phyloP scores from a whole-genome alignment of 2,113 vertebrate genomes.

The Triplophysa rosa region DNA sequence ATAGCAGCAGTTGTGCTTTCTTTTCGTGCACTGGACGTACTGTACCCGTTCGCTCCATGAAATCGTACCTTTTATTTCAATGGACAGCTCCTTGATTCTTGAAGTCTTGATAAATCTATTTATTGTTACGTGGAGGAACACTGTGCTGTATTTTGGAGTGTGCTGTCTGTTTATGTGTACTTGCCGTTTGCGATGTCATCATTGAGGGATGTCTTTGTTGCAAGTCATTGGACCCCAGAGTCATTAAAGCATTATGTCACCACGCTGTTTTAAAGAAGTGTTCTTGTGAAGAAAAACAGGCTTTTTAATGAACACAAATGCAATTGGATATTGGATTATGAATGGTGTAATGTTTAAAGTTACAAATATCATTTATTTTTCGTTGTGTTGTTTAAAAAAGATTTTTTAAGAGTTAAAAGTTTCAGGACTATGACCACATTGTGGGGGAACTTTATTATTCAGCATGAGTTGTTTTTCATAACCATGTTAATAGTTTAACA shows the following conservation, averaged over 20 bases:
- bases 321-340: neutral
- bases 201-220: neutral
- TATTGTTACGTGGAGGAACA: slow-evolving; percentile 38
- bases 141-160: slow-evolving; percentile 23
- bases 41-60: slow-evolving; percentile 17
- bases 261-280: neutral
- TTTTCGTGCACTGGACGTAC: slow-evolving; percentile 4
- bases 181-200: slow-evolving; percentile 15
- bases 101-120: slow-evolving; percentile 32
- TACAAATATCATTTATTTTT: too few relatives aligned
- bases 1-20: slow-evolving; percentile 21
- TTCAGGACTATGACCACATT: too few relatives aligned
- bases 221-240: neutral
- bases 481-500: neutral
- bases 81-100: slow-evolving; percentile 4
- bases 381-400: neutral
- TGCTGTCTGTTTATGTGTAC: slow-evolving; percentile 34
- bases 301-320: neutral
- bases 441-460: neutral
- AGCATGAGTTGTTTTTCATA: slow-evolving; percentile 1
- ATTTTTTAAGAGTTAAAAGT: neutral
- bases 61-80: slow-evolving; percentile 34
- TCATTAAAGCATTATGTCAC: neutral
- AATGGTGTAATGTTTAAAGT: neutral
- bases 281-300: neutral